Percentiles rank a stretch among this genome's conserved stretches.
Conservation (phyloP, 1,140 invertebrate genomes). For the Hestina assimilis region DNA sequence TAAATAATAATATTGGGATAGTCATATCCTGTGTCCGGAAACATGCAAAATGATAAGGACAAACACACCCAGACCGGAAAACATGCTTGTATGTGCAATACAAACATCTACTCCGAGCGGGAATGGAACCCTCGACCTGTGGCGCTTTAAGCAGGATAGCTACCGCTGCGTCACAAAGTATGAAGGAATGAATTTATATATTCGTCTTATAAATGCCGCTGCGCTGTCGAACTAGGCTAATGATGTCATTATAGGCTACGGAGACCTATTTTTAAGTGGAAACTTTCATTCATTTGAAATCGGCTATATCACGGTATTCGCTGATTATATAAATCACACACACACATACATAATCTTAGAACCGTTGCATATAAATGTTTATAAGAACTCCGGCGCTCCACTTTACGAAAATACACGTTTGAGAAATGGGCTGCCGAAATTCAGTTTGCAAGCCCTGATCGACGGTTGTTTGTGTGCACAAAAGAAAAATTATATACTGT, state of each 20-base stretch:
- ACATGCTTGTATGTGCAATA: too few relatives aligned
- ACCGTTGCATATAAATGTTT: slow-evolving; percentile 55
- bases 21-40: too few relatives aligned
- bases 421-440: slow-evolving; percentile 68
- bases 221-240: slow-evolving; percentile 32
- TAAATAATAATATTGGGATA: too few relatives aligned
- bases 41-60: too few relatives aligned
- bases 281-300: slow-evolving; percentile 25
- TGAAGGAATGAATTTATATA: slow-evolving; percentile 17
- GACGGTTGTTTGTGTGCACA: slow-evolving; percentile 51
- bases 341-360: slow-evolving; percentile 42
- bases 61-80: too few relatives aligned
- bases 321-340: too few relatives aligned
- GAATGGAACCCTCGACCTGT: too few relatives aligned
- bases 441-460: slow-evolving; percentile 42
- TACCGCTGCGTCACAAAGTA: slow-evolving; percentile 4
- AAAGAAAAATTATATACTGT: slow-evolving; percentile 32
- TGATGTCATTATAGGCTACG: slow-evolving; percentile 20
- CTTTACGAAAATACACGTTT: slow-evolving; percentile 63
- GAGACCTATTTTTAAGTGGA: slow-evolving; percentile 16
- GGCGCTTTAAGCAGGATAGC: not conserved
- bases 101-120: too few relatives aligned
- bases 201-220: slow-evolving; percentile 17
- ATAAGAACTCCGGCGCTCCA: slow-evolving; percentile 52
- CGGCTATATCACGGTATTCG: slow-evolving; percentile 34